These are phyloP conservation scores for Burhinus bistriatus DNA, from an alignment of 2,113 vertebrate species.

Conservation along the genomic window DNA sequence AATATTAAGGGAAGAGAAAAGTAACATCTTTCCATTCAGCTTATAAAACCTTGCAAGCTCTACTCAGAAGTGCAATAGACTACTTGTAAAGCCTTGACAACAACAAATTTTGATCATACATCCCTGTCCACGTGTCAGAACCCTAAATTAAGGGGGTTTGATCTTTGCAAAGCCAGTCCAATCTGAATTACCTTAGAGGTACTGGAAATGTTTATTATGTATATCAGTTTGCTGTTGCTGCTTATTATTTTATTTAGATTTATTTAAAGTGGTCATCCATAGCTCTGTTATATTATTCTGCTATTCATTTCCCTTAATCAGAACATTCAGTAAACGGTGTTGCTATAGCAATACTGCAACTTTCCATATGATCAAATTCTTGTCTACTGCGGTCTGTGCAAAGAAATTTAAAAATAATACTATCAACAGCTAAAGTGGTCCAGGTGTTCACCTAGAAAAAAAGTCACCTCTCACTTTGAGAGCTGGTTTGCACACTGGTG, in stretches of 20 bases:
- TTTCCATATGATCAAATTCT: constrained; percentile 10
- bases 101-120: not conserved
- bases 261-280: constrained; percentile 11
- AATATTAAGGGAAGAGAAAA: not conserved
- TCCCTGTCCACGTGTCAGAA: not conserved
- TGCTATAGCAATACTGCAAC: constrained; percentile 58
- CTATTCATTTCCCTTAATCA: constrained; percentile 34
- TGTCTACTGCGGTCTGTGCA: not conserved
- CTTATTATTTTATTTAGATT: not conserved
- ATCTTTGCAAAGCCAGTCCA: not conserved
- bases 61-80: not conserved
- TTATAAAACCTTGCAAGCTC: not conserved
- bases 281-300: not conserved
- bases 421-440: not conserved
- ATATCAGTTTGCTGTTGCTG: not conserved
- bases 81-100: not conserved
- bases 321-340: constrained; percentile 25
- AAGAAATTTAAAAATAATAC: not conserved
- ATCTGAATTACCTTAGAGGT: not conserved
- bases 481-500: not conserved
- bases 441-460: not conserved
- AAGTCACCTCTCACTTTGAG: not conserved
- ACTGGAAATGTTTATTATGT: not conserved
- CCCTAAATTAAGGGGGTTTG: not conserved
- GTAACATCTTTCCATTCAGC: not conserved